These are phyloP conservation scores for Drosophila silvestris DNA, from an alignment of 2,888 invertebrate species.

Conservation along the genomic window DNA sequence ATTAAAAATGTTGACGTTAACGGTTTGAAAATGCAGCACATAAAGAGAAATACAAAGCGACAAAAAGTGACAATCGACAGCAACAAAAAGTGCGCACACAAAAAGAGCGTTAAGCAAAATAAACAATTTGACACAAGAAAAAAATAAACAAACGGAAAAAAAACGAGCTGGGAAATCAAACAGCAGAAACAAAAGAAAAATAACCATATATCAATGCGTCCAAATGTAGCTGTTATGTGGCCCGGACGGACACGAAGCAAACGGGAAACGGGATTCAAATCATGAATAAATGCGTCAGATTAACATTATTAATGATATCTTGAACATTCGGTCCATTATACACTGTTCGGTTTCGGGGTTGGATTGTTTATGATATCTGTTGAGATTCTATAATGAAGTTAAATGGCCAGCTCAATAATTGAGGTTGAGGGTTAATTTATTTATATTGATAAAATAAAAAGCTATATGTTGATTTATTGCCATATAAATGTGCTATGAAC, in stretches of 20 bases:
- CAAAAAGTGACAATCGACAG: constrained; percentile 24
- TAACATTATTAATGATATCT: constrained; percentile 56
- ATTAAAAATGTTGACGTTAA: constrained; percentile 71
- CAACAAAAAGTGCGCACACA: constrained; percentile 41
- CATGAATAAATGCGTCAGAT: constrained; percentile 54
- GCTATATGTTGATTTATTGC: neutral
- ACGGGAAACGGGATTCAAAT: constrained; percentile 57
- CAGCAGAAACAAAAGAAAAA: constrained; percentile 29
- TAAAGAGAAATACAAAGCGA: constrained; percentile 38
- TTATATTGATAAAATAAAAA: constrained; percentile 6
- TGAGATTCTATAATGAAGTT: constrained; percentile 30
- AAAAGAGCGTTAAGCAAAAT: constrained; percentile 44
- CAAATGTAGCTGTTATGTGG: constrained; percentile 54
- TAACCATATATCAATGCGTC: constrained; percentile 40
- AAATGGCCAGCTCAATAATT: constrained; percentile 17
- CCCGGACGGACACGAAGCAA: constrained; percentile 15
- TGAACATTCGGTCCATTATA: constrained; percentile 38
- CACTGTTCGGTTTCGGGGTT: neutral
- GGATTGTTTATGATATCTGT: constrained; percentile 21
- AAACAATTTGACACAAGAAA: constrained; percentile 47
- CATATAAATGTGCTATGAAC: neutral
- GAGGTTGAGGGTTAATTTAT: neutral
- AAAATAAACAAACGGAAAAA: constrained; percentile 46
- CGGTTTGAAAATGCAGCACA: constrained; percentile 74
- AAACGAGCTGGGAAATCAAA: constrained; percentile 53